phyloP scores from a whole-genome alignment of 2,797 vertebrate species.

The Alauda arvensis region DNA sequence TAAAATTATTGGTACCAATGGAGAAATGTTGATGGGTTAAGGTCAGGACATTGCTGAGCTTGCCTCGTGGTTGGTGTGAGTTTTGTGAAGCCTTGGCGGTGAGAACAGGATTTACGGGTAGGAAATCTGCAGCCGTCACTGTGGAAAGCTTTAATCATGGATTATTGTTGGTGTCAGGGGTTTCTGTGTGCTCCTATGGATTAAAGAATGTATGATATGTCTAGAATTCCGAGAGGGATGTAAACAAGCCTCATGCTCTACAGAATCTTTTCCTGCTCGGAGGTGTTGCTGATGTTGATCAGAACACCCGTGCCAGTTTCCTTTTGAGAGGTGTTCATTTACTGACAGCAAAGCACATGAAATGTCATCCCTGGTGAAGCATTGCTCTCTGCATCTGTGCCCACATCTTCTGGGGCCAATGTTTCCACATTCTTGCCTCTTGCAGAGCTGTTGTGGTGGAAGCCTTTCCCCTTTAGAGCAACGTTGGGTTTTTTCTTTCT shows the following conservation, averaged over 20 bases:
- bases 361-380: not conserved
- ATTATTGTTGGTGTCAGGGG: not conserved
- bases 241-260: not conserved
- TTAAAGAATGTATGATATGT: conserved; percentile 5
- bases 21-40: not conserved
- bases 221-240: not conserved
- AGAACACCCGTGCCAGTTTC: not conserved
- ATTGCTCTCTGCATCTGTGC: conserved; percentile 12
- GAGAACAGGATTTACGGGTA: conserved; percentile 28
- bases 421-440: conserved; percentile 31
- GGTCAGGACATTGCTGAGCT: not conserved
- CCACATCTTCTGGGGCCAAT: conserved; percentile 15
- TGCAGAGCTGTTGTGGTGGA: conserved; percentile 6
- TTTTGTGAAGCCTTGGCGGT: not conserved
- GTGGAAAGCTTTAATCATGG: conserved; percentile 31
- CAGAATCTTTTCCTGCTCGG: not conserved
- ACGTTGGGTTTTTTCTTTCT: not conserved
- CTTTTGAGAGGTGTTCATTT: not conserved
- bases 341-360: not conserved
- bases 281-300: not conserved
- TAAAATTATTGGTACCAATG: not conserved
- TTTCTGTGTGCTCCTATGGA: not conserved
- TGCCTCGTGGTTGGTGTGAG: not conserved
- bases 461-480: conserved; percentile 8
- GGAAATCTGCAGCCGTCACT: not conserved